These are phyloP conservation scores for Sipha flava DNA, from an alignment of 1,140 invertebrate species.

Conservation along the genomic window DNA sequence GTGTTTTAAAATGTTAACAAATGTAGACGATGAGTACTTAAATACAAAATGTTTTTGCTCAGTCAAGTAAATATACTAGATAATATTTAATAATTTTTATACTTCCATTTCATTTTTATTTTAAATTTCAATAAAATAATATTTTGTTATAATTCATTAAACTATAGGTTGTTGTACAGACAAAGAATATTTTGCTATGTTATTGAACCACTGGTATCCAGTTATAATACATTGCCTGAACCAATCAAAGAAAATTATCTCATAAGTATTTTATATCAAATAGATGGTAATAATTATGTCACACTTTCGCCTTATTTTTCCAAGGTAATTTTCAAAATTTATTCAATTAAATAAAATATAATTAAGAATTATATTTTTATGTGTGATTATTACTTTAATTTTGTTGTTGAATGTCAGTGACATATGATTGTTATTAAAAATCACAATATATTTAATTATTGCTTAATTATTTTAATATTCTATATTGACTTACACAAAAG, in stretches of 20 bases:
- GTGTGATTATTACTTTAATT: too few species aligned
- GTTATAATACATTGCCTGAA: conserved; percentile 40
- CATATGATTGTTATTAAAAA: too few species aligned
- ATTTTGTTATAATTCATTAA: neutral
- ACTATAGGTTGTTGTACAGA: conserved; percentile 48
- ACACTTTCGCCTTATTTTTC: conserved; percentile 54
- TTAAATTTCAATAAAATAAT: neutral
- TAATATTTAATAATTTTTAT: too few species aligned
- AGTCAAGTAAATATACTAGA: conserved; percentile 1
- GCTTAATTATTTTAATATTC: too few species aligned
- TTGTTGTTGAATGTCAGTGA: too few species aligned
- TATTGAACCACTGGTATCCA: conserved; percentile 44
- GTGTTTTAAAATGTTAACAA: conserved; percentile 13
- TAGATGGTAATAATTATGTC: conserved; percentile 53
- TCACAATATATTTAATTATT: too few species aligned
- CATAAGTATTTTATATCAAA: conserved; percentile 53
- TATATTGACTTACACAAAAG: too few species aligned
- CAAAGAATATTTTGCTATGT: conserved; percentile 56
- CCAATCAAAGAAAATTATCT: conserved; percentile 50
- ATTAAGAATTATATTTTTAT: too few species aligned
- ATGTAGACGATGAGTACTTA: conserved; percentile 9
- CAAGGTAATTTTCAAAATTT: conserved; percentile 46
- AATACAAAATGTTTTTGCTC: conserved; percentile 23
- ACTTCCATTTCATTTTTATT: neutral
- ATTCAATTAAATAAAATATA: neutral